Evolutionary conservation across 1,140 invertebrate species (phyloP), one percentile per base, ranked within the genome.

Genomic region (Adelges cooleyi): DNA sequence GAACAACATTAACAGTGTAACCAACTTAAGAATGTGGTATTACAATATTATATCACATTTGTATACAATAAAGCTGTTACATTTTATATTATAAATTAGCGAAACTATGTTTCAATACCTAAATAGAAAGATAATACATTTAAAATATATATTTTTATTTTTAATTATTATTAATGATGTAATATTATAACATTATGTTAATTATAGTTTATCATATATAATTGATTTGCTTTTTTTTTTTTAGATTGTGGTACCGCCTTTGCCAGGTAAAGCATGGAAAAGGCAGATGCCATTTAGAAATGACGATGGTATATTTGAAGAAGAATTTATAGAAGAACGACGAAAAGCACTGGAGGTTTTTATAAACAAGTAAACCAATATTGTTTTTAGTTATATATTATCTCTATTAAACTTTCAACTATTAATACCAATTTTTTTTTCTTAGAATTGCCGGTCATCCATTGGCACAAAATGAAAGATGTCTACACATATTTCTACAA

Each of bases 231-330:
- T 42, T 33, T 22, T 38, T 65, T 9, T 54, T 40, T 73, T 76
- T 65, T 70, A 93, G 91, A 98, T 98, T 80, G 94, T 99, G 42
- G 96, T 99, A 29, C 96, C 96, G 65, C 84, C 92, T 27, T 79
- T 99, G 69, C 97, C 97, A 22, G 93, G 95, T 8, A 99, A 99
- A 83, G 95, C 95, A 18, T 89, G 95, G 84, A 98, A 98, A 78
- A 80, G 94, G 75, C 95, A 98, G 76, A 83, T 99, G 76, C 96
- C 97, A 46, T 99, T 99, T 77, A 81, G 96, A 72, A 86, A 87
- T 10, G 96, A 99, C 76, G 96, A 99, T 83, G 96, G 97, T 52
- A 96, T 99, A 72, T 99, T 95, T 79, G 97, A 99, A 77, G 95
- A 98, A 76, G 94, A 95, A 72, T 99, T 99, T 78, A 99, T 99